phyloP scores from a whole-genome alignment of 2,888 invertebrate species.

The Calliopum simillimum region DNA sequence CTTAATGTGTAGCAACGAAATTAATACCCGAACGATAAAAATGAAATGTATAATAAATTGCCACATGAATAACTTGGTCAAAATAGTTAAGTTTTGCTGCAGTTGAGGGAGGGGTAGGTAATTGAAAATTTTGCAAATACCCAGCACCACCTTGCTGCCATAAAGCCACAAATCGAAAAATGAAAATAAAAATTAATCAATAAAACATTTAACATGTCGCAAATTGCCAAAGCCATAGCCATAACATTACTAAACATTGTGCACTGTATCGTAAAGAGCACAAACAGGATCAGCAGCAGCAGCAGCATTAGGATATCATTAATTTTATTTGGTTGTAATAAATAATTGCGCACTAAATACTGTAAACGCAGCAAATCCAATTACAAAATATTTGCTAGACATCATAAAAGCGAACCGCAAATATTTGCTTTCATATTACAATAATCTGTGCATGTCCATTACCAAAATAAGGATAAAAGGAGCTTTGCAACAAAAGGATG shows the following conservation, averaged over 20 bases:
- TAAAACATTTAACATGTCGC: background rate
- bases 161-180: background rate
- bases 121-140: background rate
- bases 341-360: constrained; percentile 8
- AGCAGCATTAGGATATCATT: constrained; percentile 12
- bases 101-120: background rate
- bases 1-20: background rate
- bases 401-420: constrained; percentile 27
- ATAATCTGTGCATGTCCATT: background rate
- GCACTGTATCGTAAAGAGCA: background rate
- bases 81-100: background rate
- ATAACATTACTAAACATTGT: background rate
- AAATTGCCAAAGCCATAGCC: background rate
- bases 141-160: background rate
- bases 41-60: background rate
- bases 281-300: background rate
- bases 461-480: too few species aligned
- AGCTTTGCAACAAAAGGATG: too few species aligned
- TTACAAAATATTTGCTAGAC: constrained; percentile 27
- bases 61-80: background rate
- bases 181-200: background rate
- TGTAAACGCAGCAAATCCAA: constrained; percentile 17
- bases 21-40: background rate
- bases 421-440: constrained; percentile 24
- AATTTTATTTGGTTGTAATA: constrained; percentile 22